Percentiles rank a stretch among this genome's conserved stretches.
These are phyloP conservation scores for Troides oblongomaculatus DNA, from an alignment of 2,888 invertebrate species.

Conservation along the genomic window DNA sequence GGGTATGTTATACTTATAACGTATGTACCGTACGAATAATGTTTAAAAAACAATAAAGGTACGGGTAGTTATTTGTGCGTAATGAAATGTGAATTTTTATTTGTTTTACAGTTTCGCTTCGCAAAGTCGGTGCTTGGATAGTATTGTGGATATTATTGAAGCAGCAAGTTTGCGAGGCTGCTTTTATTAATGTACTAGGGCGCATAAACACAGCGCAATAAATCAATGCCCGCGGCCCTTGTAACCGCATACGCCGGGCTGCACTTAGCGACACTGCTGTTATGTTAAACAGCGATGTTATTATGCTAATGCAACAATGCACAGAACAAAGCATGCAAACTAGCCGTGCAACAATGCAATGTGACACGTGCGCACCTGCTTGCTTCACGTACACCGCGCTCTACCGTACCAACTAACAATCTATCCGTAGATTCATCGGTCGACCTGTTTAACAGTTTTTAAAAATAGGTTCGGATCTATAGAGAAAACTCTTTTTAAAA, in stretches of 20 bases:
- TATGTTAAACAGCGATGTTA: constrained; percentile 29
- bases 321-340: constrained; percentile 29
- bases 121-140: not conserved
- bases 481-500: not conserved
- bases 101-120: not conserved
- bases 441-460: not conserved
- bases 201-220: constrained; percentile 3
- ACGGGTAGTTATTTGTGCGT: no score
- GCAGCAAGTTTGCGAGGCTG: not conserved
- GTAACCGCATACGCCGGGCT: constrained; percentile 1
- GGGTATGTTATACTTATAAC: not conserved
- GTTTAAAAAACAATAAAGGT: not conserved
- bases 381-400: constrained; percentile 6
- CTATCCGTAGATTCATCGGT: not conserved
- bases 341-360: constrained; percentile 15
- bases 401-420: not conserved
- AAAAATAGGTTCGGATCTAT: not conserved
- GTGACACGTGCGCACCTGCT: constrained; percentile 26
- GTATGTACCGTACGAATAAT: not conserved
- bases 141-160: not conserved
- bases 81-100: not conserved
- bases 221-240: constrained; percentile 6
- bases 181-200: not conserved
- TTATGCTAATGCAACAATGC: constrained; percentile 28
- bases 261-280: constrained; percentile 25